A percentile compares a stretch with the other conserved stretches of the same genome.
Conservation (phyloP, 2,888 invertebrate genomes). For the Labia minor region DNA sequence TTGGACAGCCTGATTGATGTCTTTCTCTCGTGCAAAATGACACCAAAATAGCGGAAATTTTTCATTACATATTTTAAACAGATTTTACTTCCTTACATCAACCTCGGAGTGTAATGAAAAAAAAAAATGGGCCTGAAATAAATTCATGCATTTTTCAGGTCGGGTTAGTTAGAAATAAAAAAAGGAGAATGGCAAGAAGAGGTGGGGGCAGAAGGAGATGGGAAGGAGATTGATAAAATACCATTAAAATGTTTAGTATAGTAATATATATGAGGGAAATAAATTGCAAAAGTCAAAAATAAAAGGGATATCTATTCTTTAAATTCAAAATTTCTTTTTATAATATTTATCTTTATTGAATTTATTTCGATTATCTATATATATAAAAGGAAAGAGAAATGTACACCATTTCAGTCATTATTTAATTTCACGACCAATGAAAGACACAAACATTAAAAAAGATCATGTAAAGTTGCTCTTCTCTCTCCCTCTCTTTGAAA, state of each 20-base stretch:
- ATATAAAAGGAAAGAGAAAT: no score
- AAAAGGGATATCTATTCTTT: no score
- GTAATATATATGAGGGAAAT: background rate
- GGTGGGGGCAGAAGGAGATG: background rate
- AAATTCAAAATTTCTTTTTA: no score
- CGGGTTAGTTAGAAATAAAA: background rate
- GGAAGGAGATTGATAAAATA: background rate
- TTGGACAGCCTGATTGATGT: background rate
- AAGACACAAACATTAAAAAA: no score
- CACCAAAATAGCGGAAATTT: constrained; percentile 13
- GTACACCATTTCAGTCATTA: no score
- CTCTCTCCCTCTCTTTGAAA: no score
- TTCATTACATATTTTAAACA: constrained; percentile 13
- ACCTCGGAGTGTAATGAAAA: background rate
- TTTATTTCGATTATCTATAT: no score
- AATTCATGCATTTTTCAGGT: background rate
- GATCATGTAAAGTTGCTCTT: no score
- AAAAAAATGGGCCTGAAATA: background rate
- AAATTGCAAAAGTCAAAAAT: background rate
- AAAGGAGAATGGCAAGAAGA: no score
- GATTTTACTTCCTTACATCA: background rate
- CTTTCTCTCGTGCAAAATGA: constrained; percentile 1
- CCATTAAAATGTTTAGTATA: background rate
- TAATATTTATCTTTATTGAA: no score
- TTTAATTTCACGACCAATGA: no score